Base-by-base conservation (phyloP, 2,888 invertebrate genomes). In the Seira sanloemensis region DNA sequence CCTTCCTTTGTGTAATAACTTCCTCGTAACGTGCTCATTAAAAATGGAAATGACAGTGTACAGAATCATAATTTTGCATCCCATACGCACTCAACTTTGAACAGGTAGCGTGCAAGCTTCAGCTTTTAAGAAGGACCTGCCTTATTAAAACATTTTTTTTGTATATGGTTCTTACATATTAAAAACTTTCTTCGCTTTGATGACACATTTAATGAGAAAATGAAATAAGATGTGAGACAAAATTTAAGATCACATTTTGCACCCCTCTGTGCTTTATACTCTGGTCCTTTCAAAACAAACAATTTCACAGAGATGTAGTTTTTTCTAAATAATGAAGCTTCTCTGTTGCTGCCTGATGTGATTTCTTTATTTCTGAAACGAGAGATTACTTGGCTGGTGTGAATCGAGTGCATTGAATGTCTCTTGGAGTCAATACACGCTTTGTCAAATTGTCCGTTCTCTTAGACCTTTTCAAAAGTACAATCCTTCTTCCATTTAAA, bases 1-100 rank as follows among this genome's bases (percentile, higher is more conserved):
- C 79, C 67, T 74, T 80, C 74, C 79, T 74, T 67, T 50, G 18
- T 27, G 58, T 68, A 80, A 74, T 73, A 80, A 81, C 65, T 81
- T 75, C 81, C 75, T 81, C 65, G 54, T 81, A 69, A 81, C 37
- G 23, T 81, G 62, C 81, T 81, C 81, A 81, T 81, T 81, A 81
- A 54, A 37, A 27, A 54, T 46, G 68, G 58, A 75, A 75, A 74
- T 81, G 81, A 81, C 75, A 75, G 75, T 68, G 50, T 74, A 75
- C 24, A 27, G 54, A 72, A 73, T 66, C 71, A 78, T 72, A 62
- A 21, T 23, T 37, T 4, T 9, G 24, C n/a, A 68, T 71, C 37
- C 16, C 65, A 23, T 58, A 4, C 7, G n/a, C 58, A 18, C 58
- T 18, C 16, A 58, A 58, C 58, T n/a, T n/a, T 58, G 58, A n/a